Evolutionary conservation across 2,888 invertebrate genomes (phyloP), one percentile per base, ranked within the genome.

Genomic region (Nemotelus pantherinus): DNA sequence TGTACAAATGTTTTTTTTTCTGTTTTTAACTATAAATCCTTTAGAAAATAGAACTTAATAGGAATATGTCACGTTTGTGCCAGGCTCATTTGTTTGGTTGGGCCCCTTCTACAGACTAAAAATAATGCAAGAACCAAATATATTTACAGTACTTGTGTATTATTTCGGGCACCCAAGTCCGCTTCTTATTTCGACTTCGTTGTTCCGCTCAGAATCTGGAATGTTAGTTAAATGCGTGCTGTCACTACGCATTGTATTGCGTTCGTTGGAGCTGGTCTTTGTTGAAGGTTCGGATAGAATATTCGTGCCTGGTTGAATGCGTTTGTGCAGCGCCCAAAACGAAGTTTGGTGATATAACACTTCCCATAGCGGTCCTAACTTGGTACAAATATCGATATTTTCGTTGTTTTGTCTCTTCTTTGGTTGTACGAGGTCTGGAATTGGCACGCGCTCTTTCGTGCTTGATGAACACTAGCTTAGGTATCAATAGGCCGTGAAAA

Each of bases 351-450:
- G 95, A 94, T 82, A 96, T 95, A 80, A 96, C 95, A 87, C 96
- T 96, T 10, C 96, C 96, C 83, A 95, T 94, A 47, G 94, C 94
- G 6, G 95, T 94, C 82, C 96, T 91, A 77, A 95, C 94, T 88
- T 96, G 95, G 88, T 96, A 96, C 81, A 96, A 88, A 85, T 96
- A 95, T 81, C 95, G 89, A 86, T 95, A 96, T 86, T 94, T 94
- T 85, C 93, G 92, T 86, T 95, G 95, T 77, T 93, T 90, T 86
- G 94, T 91, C 86, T 94, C 93, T 80, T 94, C 94, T 76, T 93
- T 89, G 78, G 93, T 93, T 83, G 94, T 93, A 78, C 93, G 90
- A 0, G 93, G 93, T 80, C 93, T 87, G 4, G 90, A 89, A 74
- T 85, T 84, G 2, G 85, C 81, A 0, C 85, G 83, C 80, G 76